A percentile compares a stretch with the other conserved stretches of the same genome.
These are phyloP conservation scores for Silvanus unidentatus DNA, from an alignment of 2,888 invertebrate genomes.

Conservation along the genomic window DNA sequence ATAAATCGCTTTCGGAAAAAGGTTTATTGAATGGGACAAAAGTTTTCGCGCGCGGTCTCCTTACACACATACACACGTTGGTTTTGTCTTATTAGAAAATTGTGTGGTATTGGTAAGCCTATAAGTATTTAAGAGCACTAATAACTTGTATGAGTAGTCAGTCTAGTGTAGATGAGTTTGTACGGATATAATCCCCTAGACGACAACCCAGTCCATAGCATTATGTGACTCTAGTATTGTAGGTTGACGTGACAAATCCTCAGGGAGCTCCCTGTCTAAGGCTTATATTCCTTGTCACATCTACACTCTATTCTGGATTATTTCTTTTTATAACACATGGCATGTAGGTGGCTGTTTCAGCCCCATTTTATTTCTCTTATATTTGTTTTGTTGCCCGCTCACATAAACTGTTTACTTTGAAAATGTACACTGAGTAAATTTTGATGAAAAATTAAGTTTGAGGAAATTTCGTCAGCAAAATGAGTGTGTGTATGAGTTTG, in stretches of 20 bases:
- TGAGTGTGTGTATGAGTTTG: too few species aligned
- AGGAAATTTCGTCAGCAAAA: too few species aligned
- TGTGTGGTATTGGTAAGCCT: constrained; percentile 3
- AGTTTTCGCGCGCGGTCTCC: not conserved
- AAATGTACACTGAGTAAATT: too few species aligned
- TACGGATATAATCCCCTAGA: constrained; percentile 18
- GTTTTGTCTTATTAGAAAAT: constrained; percentile 2
- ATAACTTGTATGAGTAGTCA: constrained; percentile 7
- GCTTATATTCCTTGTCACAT: constrained; percentile 41
- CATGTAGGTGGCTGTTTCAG: not conserved
- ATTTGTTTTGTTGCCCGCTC: not conserved
- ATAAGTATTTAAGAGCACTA: constrained; percentile 5
- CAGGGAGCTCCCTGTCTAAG: constrained; percentile 34
- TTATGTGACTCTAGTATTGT: constrained; percentile 36
- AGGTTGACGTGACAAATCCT: constrained; percentile 43
- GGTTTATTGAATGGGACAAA: not conserved
- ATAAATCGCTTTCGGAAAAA: not conserved
- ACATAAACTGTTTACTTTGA: too few species aligned
- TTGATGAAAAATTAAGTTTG: too few species aligned
- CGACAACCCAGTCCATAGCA: constrained; percentile 23
- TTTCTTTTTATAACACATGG: constrained; percentile 29
- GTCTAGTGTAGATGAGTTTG: constrained; percentile 13
- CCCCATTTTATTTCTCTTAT: constrained; percentile 2
- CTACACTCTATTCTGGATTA: constrained; percentile 37
- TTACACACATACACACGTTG: not conserved